Evolutionary conservation across 1,140 invertebrate species (phyloP), one percentile per base, ranked within the genome.

Genomic region (Scaptomyza hsui): DNA sequence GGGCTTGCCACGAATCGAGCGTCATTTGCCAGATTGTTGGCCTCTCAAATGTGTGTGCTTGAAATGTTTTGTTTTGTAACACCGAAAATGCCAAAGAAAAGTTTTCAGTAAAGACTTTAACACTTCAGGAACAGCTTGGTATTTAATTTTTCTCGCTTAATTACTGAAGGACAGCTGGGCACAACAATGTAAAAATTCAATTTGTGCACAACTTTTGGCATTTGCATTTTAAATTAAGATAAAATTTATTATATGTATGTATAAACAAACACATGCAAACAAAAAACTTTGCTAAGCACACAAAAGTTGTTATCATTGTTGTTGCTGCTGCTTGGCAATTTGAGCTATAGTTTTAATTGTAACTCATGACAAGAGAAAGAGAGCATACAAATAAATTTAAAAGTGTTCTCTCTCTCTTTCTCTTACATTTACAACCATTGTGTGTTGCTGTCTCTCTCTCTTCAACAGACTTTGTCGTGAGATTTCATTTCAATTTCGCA

Each of bases 401-500:
- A 74, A 81, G 64, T 82, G 69, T 81, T 52, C 39, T 16, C 16
- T 59, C 15, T 47, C 3, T 16, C 24, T 39, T 19, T 44, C 35
- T 56, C 12, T 70, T 29, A 42, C 51, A 41, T 9, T 48, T 26
- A 6, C 45, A 1, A 12, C 19, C n/a, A n/a, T n/a, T n/a, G n/a
- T n/a, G n/a, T 63, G 19, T 63, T 6, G 15, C 16, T 57, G 4
- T 42, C 7, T 62, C 9, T 68, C 2, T 52, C 1, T 47, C 6
- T 53, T 48, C 93, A 93, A 37, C 92, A 97, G 96, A 92, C 93
- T 97, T 74, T 96, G 96, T 88, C 93, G 96, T 77, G 95, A 97
- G 92, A 97, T 97, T 91, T 97, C 95, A 16, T 96, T 97, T 89
- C 95, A 96, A 91, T 97, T 97, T 90, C 95, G 96, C 18, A 97